phyloP scores from a whole-genome alignment of 2,888 invertebrate genomes.

The Strigamia maritima region DNA sequence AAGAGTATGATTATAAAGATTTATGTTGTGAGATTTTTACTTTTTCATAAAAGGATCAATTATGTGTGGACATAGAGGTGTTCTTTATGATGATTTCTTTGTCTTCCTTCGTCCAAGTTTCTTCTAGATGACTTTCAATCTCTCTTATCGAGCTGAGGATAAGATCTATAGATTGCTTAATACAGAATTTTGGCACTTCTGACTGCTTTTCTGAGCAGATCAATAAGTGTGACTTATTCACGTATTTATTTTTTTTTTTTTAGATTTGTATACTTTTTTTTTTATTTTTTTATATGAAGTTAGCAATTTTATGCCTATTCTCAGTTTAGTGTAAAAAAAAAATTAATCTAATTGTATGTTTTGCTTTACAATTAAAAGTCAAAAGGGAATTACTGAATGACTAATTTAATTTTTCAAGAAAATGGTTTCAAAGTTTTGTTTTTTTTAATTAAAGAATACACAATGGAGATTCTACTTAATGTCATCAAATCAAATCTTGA shows the following conservation, averaged over 20 bases:
- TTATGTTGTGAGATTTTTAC: not conserved
- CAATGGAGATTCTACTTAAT: not conserved
- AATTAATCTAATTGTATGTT: too few relatives aligned
- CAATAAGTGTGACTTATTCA: not conserved
- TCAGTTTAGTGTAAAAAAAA: too few relatives aligned
- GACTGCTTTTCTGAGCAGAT: not conserved
- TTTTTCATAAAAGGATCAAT: not conserved
- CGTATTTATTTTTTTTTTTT: too few relatives aligned
- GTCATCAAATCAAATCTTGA: not conserved
- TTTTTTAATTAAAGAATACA: not conserved
- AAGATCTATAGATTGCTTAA: not conserved
- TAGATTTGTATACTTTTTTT: too few relatives aligned
- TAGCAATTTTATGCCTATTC: too few relatives aligned
- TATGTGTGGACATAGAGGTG: not conserved
- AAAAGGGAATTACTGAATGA: not conserved
- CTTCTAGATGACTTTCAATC: not conserved
- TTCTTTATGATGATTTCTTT: constrained; percentile 5
- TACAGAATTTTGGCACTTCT: not conserved
- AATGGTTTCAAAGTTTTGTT: not conserved
- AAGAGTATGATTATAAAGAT: not conserved
- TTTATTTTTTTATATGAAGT: too few relatives aligned
- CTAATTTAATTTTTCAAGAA: not conserved
- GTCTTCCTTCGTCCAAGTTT: not conserved
- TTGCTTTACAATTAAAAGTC: too few relatives aligned
- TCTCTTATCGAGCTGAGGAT: not conserved